Evolutionary conservation across 2,888 invertebrate genomes (phyloP).

Genomic region (Aleiodes testaceus): DNA sequence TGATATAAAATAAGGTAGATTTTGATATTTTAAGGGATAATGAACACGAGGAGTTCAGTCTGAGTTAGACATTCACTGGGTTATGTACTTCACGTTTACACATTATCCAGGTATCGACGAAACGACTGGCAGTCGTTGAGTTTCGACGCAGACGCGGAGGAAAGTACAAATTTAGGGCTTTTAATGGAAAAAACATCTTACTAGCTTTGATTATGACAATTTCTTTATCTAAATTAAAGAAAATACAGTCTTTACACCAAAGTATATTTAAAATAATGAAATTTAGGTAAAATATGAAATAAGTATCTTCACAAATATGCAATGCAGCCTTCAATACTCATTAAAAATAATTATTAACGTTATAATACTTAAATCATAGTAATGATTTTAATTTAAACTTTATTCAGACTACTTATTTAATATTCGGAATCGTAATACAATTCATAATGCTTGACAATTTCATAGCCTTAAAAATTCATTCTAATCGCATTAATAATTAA

Average conservation of each 20-base stretch:
- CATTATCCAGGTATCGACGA: slow-evolving; percentile 19
- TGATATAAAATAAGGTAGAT: neutral
- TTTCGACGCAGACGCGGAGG: slow-evolving; percentile 20
- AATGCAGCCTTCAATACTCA: too few relatives aligned
- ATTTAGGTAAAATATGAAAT: neutral
- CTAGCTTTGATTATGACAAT: too few relatives aligned
- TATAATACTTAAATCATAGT: too few relatives aligned
- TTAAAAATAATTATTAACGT: too few relatives aligned
- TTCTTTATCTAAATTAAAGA: neutral
- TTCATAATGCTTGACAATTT: too few relatives aligned
- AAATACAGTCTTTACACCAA: slow-evolving; percentile 27
- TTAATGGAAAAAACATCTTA: too few relatives aligned
- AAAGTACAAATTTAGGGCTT: too few relatives aligned
- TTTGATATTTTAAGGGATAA: neutral
- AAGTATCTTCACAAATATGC: neutral
- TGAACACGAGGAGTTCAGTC: slow-evolving; percentile 10
- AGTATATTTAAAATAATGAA: neutral
- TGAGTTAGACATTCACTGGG: slow-evolving; percentile 18
- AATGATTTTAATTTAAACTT: too few relatives aligned
- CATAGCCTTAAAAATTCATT: too few relatives aligned
- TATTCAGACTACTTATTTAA: too few relatives aligned
- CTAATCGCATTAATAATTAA: too few relatives aligned
- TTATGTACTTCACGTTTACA: neutral
- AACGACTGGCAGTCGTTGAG: neutral
- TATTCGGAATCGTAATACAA: too few relatives aligned